phyloP scores from a whole-genome alignment of 2,888 invertebrate species.

The Camponotus fellah region DNA sequence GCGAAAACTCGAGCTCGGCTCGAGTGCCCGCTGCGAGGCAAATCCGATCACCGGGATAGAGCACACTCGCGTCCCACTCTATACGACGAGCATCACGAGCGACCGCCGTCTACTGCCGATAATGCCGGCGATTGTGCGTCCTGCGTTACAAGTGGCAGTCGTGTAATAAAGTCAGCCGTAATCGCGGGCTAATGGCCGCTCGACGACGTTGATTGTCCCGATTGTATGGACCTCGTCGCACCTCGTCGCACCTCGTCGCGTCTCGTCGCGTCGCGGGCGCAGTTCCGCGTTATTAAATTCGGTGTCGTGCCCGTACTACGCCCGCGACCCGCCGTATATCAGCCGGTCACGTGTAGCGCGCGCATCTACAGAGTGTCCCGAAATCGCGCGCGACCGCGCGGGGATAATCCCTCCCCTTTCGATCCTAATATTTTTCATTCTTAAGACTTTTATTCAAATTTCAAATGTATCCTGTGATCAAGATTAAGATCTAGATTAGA shows the following conservation, averaged over 20 bases:
- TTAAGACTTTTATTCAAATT: neutral
- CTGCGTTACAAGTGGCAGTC: slow-evolving; percentile 18
- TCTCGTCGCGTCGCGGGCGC: slow-evolving; percentile 29
- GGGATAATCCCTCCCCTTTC: too few relatives aligned
- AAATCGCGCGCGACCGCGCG: neutral
- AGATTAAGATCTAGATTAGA: too few relatives aligned
- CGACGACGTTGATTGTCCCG: slow-evolving; percentile 55
- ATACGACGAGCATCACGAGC: slow-evolving; percentile 5
- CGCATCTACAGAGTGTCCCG: slow-evolving; percentile 23
- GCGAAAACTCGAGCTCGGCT: slow-evolving; percentile 18
- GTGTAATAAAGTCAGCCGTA: slow-evolving; percentile 50
- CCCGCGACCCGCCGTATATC: slow-evolving; percentile 27
- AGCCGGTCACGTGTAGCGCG: slow-evolving; percentile 39
- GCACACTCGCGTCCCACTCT: slow-evolving; percentile 37
- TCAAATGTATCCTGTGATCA: neutral
- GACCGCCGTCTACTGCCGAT: slow-evolving; percentile 36
- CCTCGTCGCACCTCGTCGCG: slow-evolving; percentile 47
- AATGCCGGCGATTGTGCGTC: slow-evolving; percentile 50
- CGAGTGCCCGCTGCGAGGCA: slow-evolving; percentile 53
- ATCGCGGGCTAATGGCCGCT: slow-evolving; percentile 42
- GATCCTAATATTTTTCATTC: slow-evolving; percentile 8
- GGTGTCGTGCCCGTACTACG: slow-evolving; percentile 27
- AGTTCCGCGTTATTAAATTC: slow-evolving; percentile 55
- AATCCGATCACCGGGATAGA: slow-evolving; percentile 47
- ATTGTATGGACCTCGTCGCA: slow-evolving; percentile 52